Base-by-base conservation (phyloP, 92 coral and sea anemone genomes). In the Bergia puertoricense region DNA sequence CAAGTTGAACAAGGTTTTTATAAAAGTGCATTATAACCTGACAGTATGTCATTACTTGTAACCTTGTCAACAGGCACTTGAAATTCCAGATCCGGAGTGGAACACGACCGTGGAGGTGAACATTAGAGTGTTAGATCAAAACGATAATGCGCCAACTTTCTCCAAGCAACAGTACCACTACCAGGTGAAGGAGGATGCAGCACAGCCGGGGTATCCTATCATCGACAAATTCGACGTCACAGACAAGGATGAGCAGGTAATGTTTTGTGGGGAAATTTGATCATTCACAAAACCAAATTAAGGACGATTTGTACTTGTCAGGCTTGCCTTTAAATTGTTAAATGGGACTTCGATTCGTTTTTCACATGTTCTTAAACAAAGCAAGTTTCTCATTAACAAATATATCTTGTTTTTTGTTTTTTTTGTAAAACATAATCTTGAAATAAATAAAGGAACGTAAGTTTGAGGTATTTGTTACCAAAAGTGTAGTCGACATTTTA, bases 81-180 rank as follows among this genome's bases (percentile, higher is more conserved):
- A 97, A 83, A 92, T 90, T 23, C 93, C 95, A 10, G 94, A 93
- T 80, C 96, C 98, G 48, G 82, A 85, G n/a, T 92, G 95, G 23
- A 92, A 94, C 79, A 82, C 94, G 3, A 92, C 98, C 40, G 98
- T 93, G 20, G 81, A 92, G 38, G 96, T 97, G 9, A 79, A 92
- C 56, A 89, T 97, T 23, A 91, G 96, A 44, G 93, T 95, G 22
- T 65, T 91, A 46, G 99, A 97, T 85, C 86, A 89, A 74, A 97
- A 95, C 46, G 98, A 97, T 86, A 95, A 97, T 89, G 76, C 82
- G 39, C 99, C 99, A 16, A 51, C 74, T 65, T 94, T 97, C 83
- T 86, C 91, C 18, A 69, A 93, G 30, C 48, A 78, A 18, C 67
- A 85, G 16, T 92, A 91, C 62, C 80, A 86, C 13, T 95, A 92